Conservation (phyloP, 2,888 invertebrate species). For the Agrochola litura region DNA sequence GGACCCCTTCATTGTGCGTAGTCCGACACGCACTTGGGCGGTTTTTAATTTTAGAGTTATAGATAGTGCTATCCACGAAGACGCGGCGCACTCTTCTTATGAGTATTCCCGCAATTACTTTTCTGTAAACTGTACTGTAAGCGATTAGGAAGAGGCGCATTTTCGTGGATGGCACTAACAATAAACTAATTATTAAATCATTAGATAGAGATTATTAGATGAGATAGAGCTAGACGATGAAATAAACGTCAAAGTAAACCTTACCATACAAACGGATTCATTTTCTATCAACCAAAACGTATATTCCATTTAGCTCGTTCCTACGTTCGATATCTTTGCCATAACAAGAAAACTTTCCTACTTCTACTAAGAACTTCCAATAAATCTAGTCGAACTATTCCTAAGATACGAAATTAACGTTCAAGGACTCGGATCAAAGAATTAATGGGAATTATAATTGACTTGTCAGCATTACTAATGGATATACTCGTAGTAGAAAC, state of each 20-base stretch:
- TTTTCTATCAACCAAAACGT: neutral
- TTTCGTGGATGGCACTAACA: too few relatives aligned
- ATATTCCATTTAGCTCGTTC: conserved; percentile 17
- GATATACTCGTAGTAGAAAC: neutral
- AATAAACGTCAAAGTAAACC: neutral
- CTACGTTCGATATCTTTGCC: conserved; percentile 17
- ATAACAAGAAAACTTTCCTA: conserved; percentile 58
- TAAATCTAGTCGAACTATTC: conserved; percentile 46
- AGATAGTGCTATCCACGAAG: too few relatives aligned
- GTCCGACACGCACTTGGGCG: too few relatives aligned
- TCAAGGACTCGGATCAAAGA: conserved; percentile 11
- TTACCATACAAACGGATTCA: neutral
- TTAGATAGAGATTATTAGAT: too few relatives aligned
- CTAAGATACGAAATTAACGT: conserved; percentile 32
- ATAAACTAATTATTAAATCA: too few relatives aligned
- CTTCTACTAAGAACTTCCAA: conserved; percentile 42
- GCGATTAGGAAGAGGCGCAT: too few relatives aligned
- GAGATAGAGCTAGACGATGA: too few relatives aligned
- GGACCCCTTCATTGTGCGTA: too few relatives aligned
- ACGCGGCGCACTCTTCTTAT: too few relatives aligned
- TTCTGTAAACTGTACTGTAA: too few relatives aligned
- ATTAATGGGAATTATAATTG: neutral
- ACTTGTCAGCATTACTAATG: neutral
- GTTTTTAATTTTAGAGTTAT: too few relatives aligned
- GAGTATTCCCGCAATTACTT: too few relatives aligned